Percentiles rank a stretch among this genome's conserved stretches.
Evolutionary conservation across 2,888 invertebrate species (phyloP).

Genomic region (Biston betularia): DNA sequence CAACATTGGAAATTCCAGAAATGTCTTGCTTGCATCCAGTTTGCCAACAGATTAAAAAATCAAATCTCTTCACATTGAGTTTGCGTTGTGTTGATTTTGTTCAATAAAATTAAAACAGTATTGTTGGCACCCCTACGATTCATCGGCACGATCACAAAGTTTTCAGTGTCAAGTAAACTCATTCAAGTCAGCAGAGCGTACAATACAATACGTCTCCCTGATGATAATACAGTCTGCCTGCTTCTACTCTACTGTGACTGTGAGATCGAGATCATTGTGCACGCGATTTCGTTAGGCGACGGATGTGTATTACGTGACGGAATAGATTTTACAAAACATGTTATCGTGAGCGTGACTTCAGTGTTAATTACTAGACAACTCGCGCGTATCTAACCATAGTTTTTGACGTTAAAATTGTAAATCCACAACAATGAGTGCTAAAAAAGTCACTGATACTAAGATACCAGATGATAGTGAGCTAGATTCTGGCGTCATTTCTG

Average conservation of each 20-base stretch:
- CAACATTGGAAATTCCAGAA: too few relatives aligned
- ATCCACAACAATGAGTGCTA: slow-evolving; percentile 74
- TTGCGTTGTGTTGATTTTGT: background rate
- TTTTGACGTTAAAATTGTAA: slow-evolving; percentile 51
- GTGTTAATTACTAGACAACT: slow-evolving; percentile 27
- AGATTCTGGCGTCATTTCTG: slow-evolving; percentile 77
- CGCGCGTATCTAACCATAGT: background rate
- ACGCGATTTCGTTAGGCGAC: slow-evolving; percentile 54
- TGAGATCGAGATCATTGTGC: slow-evolving; percentile 59
- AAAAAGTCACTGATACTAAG: slow-evolving; percentile 70
- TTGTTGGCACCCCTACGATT: background rate
- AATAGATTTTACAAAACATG: slow-evolving; percentile 59
- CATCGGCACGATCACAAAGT: slow-evolving; percentile 1
- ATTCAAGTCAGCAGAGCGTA: background rate
- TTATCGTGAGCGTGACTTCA: slow-evolving; percentile 60
- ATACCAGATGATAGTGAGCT: slow-evolving; percentile 64
- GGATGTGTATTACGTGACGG: slow-evolving; percentile 52
- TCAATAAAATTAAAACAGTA: background rate
- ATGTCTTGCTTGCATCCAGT: too few relatives aligned
- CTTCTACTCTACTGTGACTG: too few relatives aligned
- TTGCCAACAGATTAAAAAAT: too few relatives aligned
- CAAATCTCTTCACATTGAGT: background rate
- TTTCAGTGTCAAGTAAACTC: background rate
- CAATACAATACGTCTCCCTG: slow-evolving; percentile 1
- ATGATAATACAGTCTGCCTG: slow-evolving; percentile 20